Percentiles rank a stretch among this genome's conserved stretches.
Evolutionary conservation across 2,113 vertebrate genomes (phyloP).

Genomic region (Bufo gargarizans): DNA sequence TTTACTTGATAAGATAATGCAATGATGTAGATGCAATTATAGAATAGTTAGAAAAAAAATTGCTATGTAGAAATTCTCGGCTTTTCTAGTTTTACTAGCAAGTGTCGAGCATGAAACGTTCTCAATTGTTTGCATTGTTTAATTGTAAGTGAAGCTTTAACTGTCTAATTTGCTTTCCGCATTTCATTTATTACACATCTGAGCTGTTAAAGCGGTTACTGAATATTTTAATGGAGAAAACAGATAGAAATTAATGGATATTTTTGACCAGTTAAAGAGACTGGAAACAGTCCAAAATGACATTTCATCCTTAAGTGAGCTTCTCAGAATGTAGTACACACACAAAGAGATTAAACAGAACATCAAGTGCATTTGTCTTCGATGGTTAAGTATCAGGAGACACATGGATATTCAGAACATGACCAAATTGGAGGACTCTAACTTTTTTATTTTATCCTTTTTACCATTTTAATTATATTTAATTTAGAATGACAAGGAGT

Average conservation of each 20-base stretch:
- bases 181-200: background rate
- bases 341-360: background rate
- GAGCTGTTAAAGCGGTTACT: background rate
- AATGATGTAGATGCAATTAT: background rate
- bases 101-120: background rate
- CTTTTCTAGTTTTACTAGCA: background rate
- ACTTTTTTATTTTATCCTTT: no score
- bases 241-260: background rate
- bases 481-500: no score
- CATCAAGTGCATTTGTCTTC: background rate
- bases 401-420: no score
- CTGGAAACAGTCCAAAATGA: background rate
- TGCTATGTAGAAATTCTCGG: background rate
- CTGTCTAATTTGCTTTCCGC: background rate
- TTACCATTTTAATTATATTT: no score
- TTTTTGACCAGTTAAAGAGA: background rate
- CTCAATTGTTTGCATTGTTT: background rate
- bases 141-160: background rate
- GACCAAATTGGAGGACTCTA: no score
- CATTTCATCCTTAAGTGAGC: background rate
- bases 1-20: background rate
- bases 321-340: background rate
- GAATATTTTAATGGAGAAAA: slow-evolving; percentile 1
- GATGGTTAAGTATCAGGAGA: background rate
- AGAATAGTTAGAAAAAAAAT: background rate